A percentile compares a stretch with the other conserved stretches of the same genome.
Evolutionary conservation across 2,888 invertebrate species (phyloP).

Genomic region (Meloe dianella): DNA sequence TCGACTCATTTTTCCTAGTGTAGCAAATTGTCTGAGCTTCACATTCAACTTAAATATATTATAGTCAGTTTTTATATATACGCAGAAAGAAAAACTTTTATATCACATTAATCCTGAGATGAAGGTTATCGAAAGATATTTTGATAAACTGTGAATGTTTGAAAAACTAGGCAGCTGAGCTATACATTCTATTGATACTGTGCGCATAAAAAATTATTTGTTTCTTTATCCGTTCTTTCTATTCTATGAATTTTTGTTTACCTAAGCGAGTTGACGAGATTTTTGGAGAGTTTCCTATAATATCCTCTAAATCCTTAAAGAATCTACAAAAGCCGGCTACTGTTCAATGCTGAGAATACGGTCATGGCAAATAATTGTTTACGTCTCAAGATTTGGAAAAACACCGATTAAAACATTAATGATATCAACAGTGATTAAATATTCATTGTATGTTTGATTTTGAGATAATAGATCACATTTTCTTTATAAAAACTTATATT

Average conservation of each 20-base stretch:
- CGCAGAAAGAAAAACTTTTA: slow-evolving; percentile 34
- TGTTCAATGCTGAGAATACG: neutral
- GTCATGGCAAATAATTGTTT: neutral
- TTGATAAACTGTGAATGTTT: slow-evolving; percentile 33
- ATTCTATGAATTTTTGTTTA: slow-evolving; percentile 21
- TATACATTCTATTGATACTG: slow-evolving; percentile 18
- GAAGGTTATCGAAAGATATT: slow-evolving; percentile 40
- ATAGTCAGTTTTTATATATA: neutral
- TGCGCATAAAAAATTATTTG: slow-evolving; percentile 17
- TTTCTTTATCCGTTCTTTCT: slow-evolving; percentile 18
- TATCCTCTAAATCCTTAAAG: neutral
- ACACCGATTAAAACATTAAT: too few species aligned
- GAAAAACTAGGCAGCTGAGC: neutral
- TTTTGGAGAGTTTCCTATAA: slow-evolving; percentile 4
- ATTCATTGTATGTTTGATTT: slow-evolving; percentile 26
- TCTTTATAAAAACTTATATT: slow-evolving; percentile 27
- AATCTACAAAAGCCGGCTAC: neutral
- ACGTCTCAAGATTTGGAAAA: neutral
- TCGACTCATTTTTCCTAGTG: neutral
- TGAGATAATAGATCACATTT: slow-evolving; percentile 1
- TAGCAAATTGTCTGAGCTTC: neutral
- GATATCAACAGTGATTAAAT: too few species aligned
- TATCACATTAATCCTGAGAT: slow-evolving; percentile 44
- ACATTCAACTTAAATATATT: neutral
- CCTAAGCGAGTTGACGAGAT: neutral